A percentile compares a stretch with the other conserved stretches of the same genome.
Conservation (phyloP, 64 coral and sea anemone species). For the Dendronephthya gigantea region DNA sequence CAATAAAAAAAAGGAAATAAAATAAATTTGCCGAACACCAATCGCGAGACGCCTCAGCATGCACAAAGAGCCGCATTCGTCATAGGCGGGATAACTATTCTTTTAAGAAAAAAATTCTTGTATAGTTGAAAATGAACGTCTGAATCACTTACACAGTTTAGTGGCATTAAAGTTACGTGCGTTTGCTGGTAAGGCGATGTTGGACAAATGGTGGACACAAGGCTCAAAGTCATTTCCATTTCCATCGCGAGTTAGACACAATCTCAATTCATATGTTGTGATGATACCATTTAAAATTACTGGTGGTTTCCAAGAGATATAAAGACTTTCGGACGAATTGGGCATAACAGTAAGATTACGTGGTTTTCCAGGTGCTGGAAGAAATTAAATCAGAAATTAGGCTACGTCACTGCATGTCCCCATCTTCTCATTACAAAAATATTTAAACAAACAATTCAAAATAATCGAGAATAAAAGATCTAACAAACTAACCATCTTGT, state of each 20-base stretch:
- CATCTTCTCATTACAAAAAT: too few species aligned
- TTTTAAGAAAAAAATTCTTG: too few species aligned
- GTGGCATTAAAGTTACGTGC: neutral
- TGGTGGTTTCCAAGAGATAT: neutral
- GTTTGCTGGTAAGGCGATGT: neutral
- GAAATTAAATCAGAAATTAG: neutral
- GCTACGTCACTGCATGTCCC: too few species aligned
- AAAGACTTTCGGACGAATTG: neutral
- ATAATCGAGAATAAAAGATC: neutral
- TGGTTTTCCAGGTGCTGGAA: neutral
- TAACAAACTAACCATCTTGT: neutral
- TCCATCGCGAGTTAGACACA: neutral
- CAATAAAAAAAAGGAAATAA: too few species aligned
- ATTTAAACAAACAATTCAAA: neutral
- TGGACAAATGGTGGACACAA: neutral
- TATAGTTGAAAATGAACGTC: neutral
- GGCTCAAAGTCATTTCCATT: neutral
- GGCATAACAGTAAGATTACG: neutral
- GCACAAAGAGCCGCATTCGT: too few species aligned
- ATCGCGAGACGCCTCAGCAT: too few species aligned
- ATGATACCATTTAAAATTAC: neutral
- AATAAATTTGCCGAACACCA: too few species aligned
- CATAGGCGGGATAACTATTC: too few species aligned
- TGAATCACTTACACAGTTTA: too few species aligned
- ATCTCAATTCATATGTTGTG: neutral